Evolutionary conservation across 2,113 vertebrate species (phyloP).

Genomic region (Agapornis roseicollis): DNA sequence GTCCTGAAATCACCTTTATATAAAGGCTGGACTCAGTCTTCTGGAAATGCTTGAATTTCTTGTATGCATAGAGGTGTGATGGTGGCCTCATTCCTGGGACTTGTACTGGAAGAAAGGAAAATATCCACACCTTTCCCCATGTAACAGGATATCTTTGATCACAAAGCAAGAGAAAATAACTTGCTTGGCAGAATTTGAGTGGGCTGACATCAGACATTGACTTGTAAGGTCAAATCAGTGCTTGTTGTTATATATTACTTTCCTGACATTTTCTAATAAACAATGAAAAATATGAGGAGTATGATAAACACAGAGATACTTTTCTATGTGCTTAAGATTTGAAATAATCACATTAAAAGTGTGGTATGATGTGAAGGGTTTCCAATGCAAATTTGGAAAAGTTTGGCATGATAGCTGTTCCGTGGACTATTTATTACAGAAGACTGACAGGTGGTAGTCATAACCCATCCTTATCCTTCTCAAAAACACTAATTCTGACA

Average conservation of each 20-base stretch:
- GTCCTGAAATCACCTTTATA: background rate
- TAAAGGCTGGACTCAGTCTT: background rate
- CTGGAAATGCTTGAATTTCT: background rate
- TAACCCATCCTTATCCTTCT: background rate
- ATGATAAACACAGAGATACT: background rate
- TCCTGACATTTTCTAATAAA: background rate
- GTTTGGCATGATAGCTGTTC: background rate
- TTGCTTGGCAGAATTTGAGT: background rate
- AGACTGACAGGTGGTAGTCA: background rate
- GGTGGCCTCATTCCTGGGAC: background rate
- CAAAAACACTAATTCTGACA: background rate
- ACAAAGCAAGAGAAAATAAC: background rate
- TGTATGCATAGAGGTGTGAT: background rate
- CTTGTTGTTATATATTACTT: background rate
- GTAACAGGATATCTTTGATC: background rate
- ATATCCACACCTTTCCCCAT: background rate
- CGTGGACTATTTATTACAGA: background rate
- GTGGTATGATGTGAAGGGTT: background rate
- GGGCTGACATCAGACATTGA: background rate
- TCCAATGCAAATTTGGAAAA: background rate
- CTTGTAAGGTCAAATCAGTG: background rate
- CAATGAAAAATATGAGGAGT: background rate
- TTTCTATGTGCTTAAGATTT: background rate
- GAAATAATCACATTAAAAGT: background rate
- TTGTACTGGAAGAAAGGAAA: background rate